Conservation (phyloP, 53 echinoderm and acorn worm species). For the Stichopus horrens region DNA sequence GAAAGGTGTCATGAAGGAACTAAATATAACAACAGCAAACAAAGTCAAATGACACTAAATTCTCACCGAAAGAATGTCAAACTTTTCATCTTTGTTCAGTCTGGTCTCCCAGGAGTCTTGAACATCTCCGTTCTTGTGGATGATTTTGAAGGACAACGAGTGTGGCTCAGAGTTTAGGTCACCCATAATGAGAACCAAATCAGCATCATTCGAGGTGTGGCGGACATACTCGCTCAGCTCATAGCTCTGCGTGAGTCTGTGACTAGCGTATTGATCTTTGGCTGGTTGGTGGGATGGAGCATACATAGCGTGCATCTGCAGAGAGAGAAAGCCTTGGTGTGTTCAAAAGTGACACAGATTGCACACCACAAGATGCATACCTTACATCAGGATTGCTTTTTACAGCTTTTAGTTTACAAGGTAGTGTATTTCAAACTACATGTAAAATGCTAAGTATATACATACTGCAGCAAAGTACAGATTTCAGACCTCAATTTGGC, state of each 20-base stretch:
- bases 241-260: conserved; percentile 78
- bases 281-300: conserved; percentile 62
- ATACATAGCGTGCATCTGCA: conserved; percentile 78
- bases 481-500: too few species aligned
- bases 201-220: conserved; percentile 57
- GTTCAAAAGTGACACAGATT: too few species aligned
- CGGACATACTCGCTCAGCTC: conserved; percentile 87
- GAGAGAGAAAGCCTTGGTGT: neutral
- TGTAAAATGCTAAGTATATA: too few species aligned
- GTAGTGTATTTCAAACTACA: too few species aligned
- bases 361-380: too few species aligned
- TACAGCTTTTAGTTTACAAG: too few species aligned
- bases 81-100: conserved; percentile 63
- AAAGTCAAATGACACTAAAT: neutral
- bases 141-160: conserved; percentile 64
- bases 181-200: conserved; percentile 72
- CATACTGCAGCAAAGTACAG: too few species aligned
- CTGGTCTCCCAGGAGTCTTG: conserved; percentile 80
- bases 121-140: conserved; percentile 54
- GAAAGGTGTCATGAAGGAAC: too few species aligned
- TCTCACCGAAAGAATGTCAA: conserved; percentile 23
- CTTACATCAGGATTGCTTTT: too few species aligned
- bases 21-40: too few species aligned
- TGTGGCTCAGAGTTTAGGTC: conserved; percentile 88
- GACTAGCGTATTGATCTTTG: conserved; percentile 63